Evolutionary conservation across 2,888 invertebrate genomes (phyloP).

Genomic region (Amphipoea oculea): DNA sequence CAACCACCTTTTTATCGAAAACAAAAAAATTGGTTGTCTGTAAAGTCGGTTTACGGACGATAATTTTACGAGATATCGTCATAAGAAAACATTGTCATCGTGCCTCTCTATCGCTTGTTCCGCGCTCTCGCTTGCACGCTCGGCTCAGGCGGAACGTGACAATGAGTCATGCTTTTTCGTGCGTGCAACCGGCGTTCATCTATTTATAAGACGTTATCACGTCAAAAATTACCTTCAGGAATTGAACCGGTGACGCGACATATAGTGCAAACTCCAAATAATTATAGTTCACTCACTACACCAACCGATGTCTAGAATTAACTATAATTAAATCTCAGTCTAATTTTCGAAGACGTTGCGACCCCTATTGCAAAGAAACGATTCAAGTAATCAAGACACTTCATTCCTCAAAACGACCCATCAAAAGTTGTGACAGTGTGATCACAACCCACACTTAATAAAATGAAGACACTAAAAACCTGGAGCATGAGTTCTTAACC

Average conservation of each 20-base stretch:
- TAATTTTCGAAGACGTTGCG: not conserved
- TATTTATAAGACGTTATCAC: no score
- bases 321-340: not conserved
- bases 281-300: not conserved
- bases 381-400: slow-evolving; percentile 2
- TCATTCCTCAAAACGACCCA: slow-evolving; percentile 27
- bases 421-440: slow-evolving; percentile 16
- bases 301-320: not conserved
- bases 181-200: no score
- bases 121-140: no score
- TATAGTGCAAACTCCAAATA: no score
- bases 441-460: slow-evolving; percentile 13
- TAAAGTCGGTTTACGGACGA: no score
- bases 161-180: no score
- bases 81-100: no score
- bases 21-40: not conserved
- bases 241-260: not conserved
- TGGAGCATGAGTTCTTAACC: not conserved
- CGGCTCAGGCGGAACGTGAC: no score
- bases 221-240: not conserved
- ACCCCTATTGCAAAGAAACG: not conserved
- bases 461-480: slow-evolving; percentile 36
- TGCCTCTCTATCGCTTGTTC: no score
- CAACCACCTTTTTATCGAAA: not conserved
- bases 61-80: no score